These are phyloP conservation scores for Carpatolechia fugitivella DNA, from an alignment of 2,888 invertebrate genomes.

Conservation along the genomic window DNA sequence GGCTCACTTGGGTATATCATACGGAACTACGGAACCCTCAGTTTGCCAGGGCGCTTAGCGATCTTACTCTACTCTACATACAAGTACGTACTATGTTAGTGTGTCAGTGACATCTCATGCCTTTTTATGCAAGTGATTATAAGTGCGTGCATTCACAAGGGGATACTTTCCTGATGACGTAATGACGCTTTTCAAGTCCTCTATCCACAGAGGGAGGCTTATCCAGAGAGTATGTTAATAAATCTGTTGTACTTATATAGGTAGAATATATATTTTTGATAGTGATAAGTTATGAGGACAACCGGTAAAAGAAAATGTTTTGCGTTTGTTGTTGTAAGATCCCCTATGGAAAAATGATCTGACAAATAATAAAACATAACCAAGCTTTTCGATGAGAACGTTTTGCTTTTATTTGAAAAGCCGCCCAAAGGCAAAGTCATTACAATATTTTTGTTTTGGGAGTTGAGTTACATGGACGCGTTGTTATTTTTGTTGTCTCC, in stretches of 20 bases:
- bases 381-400: too few species aligned
- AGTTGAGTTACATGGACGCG: constrained; percentile 29
- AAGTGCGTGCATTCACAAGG: constrained; percentile 6
- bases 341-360: too few species aligned
- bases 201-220: constrained; percentile 4
- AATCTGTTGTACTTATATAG: constrained; percentile 24
- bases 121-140: constrained; percentile 22
- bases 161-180: constrained; percentile 6
- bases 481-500: not conserved
- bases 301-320: constrained; percentile 20
- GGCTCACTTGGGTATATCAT: constrained; percentile 15
- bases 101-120: constrained; percentile 41
- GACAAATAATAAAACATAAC: too few species aligned
- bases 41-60: constrained; percentile 26
- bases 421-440: constrained; percentile 43
- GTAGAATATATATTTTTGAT: too few species aligned
- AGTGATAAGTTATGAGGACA: not conserved
- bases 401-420: constrained; percentile 23
- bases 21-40: constrained; percentile 23
- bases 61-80: constrained; percentile 16
- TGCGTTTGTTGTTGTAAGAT: constrained; percentile 24
- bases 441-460: constrained; percentile 38
- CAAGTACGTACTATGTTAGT: constrained; percentile 37
- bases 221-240: constrained; percentile 26
- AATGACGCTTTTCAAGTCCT: constrained; percentile 13